A percentile compares a stretch with the other conserved stretches of the same genome.
Evolutionary conservation across 2,888 invertebrate genomes (phyloP).

Genomic region (Chesias legatella): DNA sequence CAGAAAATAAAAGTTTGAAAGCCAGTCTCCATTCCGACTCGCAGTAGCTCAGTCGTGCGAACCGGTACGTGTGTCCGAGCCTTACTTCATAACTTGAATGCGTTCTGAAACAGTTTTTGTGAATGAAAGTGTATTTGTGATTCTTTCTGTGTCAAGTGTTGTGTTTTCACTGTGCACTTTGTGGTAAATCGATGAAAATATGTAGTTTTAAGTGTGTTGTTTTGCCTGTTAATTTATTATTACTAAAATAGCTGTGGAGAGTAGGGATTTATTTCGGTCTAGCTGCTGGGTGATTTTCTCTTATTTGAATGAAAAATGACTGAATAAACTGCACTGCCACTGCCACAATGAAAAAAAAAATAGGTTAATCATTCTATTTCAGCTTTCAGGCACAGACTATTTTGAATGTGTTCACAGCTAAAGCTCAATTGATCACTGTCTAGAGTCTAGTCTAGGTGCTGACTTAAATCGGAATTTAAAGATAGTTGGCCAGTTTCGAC

Average conservation of each 20-base stretch:
- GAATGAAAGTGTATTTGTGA: slow-evolving; percentile 19
- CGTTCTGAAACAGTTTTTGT: slow-evolving; percentile 15
- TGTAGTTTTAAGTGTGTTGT: slow-evolving; percentile 42
- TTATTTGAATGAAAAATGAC: slow-evolving; percentile 27
- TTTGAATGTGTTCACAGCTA: too few species aligned
- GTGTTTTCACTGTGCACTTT: slow-evolving; percentile 46
- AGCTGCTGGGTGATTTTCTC: slow-evolving; percentile 45
- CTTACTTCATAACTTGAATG: slow-evolving; percentile 34
- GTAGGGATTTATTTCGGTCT: slow-evolving; percentile 66
- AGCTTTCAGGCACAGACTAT: too few species aligned
- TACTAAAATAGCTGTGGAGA: slow-evolving; percentile 63
- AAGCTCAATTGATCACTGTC: too few species aligned
- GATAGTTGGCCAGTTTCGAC: too few species aligned
- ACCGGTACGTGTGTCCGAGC: slow-evolving; percentile 52
- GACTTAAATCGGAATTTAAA: too few species aligned
- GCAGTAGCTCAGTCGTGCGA: slow-evolving; percentile 51
- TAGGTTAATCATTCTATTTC: too few species aligned
- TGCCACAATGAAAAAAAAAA: too few species aligned
- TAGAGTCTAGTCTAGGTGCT: too few species aligned
- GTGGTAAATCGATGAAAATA: slow-evolving; percentile 31
- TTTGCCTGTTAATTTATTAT: slow-evolving; percentile 61
- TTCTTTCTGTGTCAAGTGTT: slow-evolving; percentile 21
- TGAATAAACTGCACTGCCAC: not conserved
- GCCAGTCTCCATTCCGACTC: slow-evolving; percentile 22
- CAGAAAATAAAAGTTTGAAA: slow-evolving; percentile 58